Conservation (phyloP, 2,113 vertebrate genomes). For the Miniopterus natalensis region DNA sequence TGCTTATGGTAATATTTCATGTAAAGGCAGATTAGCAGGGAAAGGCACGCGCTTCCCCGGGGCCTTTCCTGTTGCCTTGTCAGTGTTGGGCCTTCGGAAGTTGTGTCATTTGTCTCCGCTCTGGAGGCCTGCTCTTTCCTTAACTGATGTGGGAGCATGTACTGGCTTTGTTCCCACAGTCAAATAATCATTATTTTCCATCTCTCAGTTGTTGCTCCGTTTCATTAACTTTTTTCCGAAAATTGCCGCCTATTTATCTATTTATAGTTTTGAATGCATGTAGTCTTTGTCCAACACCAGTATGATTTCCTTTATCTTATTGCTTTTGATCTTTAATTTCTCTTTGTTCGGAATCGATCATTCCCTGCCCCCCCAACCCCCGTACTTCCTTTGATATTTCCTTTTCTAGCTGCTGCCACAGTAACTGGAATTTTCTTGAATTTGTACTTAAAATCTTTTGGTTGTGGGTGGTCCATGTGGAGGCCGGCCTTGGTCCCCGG, state of each 20-base stretch:
- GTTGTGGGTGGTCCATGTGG: background rate
- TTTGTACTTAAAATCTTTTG: slow-evolving; percentile 63
- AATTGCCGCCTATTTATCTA: slow-evolving; percentile 82
- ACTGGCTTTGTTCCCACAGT: slow-evolving; percentile 77
- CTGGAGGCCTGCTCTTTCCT: slow-evolving; percentile 79
- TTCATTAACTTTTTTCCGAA: slow-evolving; percentile 84
- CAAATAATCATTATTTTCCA: slow-evolving; percentile 82
- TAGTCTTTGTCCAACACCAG: slow-evolving; percentile 84
- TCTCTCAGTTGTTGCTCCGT: slow-evolving; percentile 83
- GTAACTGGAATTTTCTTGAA: slow-evolving; percentile 75
- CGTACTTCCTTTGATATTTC: slow-evolving; percentile 81
- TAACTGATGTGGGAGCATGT: slow-evolving; percentile 83
- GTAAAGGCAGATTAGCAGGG: slow-evolving; percentile 66
- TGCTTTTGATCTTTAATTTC: slow-evolving; percentile 85
- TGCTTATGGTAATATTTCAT: slow-evolving; percentile 57
- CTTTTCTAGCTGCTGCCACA: slow-evolving; percentile 62
- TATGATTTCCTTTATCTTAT: slow-evolving; percentile 83
- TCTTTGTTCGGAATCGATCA: slow-evolving; percentile 84
- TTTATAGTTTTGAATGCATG: slow-evolving; percentile 81
- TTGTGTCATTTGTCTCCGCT: slow-evolving; percentile 80
- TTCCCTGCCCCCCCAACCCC: slow-evolving; percentile 57
- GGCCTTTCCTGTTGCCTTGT: slow-evolving; percentile 75
- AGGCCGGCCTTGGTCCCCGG: background rate
- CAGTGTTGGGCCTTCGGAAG: slow-evolving; percentile 80
- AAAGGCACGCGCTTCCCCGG: slow-evolving; percentile 71